Base-by-base conservation (phyloP, 2,797 vertebrate genomes). In the Premnoplex brunnescens region DNA sequence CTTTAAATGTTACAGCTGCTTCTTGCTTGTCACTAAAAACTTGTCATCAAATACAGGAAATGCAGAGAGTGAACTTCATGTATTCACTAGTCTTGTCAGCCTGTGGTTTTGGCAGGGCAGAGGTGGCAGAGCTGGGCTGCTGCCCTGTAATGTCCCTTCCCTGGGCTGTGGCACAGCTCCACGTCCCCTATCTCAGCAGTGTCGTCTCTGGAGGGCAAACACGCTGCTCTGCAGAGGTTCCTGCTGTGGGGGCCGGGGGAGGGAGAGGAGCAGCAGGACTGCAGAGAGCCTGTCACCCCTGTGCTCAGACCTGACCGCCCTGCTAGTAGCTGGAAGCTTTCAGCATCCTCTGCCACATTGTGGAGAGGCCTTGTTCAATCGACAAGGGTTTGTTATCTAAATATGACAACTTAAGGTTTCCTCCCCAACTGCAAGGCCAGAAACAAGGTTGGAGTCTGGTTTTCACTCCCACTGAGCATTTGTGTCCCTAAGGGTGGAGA, bases 141-240 rank as follows among this genome's bases (percentile, higher is more conserved):
- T 74, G 59, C 28, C 11, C 52, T n/a, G 44, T 3, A 34, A 10
- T 73, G 60, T 34, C n/a, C 28, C 37, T 72, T 44, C 54, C 63
- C 20, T 36, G 36, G 60, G 34, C 74, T 15, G 5, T 24, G 67
- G 51, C 49, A 21, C n/a, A 22, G 59, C 63, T 88, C 76, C 23
- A 21, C 4, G 17, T 58, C 11, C 49, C 59, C n/a, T 58, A 5
- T 51, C 18, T 68, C 41, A 1, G 64, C 22, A 34, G 22, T 55
- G 11, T 1, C 9, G 1, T 12, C 52, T 41, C 32, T 13, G 37
- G 36, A 28, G 44, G 14, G 10, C 0, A 1, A 69, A 49, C 43
- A 8, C 30, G 9, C 32, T 0, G 2, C 34, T n/a, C 39, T 34
- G 48, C 55, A 8, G 30, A 44, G 46, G 28, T 20, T 62, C 4